Base-by-base conservation (phyloP, 2,113 vertebrate species). In the Elephantulus edwardii region DNA sequence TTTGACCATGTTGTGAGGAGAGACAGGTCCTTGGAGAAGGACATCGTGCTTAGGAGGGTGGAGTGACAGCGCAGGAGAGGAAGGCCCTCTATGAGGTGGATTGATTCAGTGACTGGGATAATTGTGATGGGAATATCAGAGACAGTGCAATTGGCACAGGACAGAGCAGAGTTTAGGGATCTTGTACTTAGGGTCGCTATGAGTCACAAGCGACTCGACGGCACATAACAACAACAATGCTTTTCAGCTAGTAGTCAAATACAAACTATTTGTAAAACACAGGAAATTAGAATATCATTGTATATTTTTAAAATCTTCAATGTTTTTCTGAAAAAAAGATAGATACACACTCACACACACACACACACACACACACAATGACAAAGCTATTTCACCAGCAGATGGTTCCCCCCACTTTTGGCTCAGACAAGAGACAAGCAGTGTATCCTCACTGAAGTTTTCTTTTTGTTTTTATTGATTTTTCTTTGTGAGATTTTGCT, bases 291-390 rank as follows among this genome's bases (percentile, higher is more conserved):
- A 68, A 19, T 68, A 11, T 62, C 30, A 11, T 30, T 33, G 28
- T 50, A 50, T 10, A 62, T 33, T 13, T 56, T 56, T 56, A 33
- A 62, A 62, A 42, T n/a, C n/a, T 68, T 62, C 28, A 92, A 16
- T 66, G 58, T 42, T 91, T 88, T 85, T 64, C 68, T 70, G 72
- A n/a, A 72, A 50, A 33, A 84, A 71, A 91, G 50, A 33, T 54
- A 38, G n/a, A n/a, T 10, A 54, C 8, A 64, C 80, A 79, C 1
- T 33, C 38, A n/a, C n/a, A n/a, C n/a, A n/a, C 33, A 88, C 83
- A 92, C 42, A 83, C 26, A 28, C 74, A 38, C 6, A 64, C 35
- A 60, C 92, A 82, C 52, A n/a, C 28, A 66, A 5, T 58, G 8
- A 87, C 9, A 90, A 56, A 38, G 58, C 83, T 38, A 26, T 35